These are phyloP conservation scores for Coturnix japonica DNA, from an alignment of 2,113 vertebrate genomes.

Conservation along the genomic window DNA sequence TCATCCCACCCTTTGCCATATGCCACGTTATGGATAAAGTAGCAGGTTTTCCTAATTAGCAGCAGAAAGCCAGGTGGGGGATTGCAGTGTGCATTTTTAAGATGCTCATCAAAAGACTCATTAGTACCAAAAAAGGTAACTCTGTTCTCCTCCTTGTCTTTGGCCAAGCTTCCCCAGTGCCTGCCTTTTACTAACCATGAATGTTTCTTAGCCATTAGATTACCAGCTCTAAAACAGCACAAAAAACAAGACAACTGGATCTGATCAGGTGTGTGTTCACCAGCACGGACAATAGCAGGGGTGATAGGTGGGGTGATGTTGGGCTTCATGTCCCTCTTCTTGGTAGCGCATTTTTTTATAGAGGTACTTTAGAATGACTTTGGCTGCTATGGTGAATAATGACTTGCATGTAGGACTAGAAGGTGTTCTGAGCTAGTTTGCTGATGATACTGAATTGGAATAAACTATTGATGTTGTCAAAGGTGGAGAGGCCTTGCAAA, in stretches of 20 bases:
- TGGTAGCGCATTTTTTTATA: neutral
- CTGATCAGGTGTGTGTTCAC: neutral
- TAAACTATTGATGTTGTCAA: too few relatives aligned
- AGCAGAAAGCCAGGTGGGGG: neutral
- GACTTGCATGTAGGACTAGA: too few relatives aligned
- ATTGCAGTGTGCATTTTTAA: neutral
- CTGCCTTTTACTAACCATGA: neutral
- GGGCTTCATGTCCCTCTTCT: fast-evolving
- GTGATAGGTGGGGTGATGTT: fast-evolving
- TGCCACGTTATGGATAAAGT: neutral
- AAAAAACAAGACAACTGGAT: neutral
- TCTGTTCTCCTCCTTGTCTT: neutral
- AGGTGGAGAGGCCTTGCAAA: too few relatives aligned
- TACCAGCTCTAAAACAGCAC: neutral
- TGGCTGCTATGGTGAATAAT: neutral
- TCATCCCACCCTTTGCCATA: neutral
- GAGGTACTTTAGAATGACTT: neutral
- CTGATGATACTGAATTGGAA: too few relatives aligned
- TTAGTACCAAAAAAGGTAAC: neutral
- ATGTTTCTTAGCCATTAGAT: neutral
- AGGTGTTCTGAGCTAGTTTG: too few relatives aligned
- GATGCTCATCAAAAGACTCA: neutral
- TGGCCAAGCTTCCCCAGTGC: neutral
- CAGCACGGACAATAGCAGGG: neutral
- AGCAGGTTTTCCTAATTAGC: neutral